Percentiles rank a stretch among this genome's conserved stretches.
Conservation (phyloP, 2,888 invertebrate species). For the Parnassius orleans region DNA sequence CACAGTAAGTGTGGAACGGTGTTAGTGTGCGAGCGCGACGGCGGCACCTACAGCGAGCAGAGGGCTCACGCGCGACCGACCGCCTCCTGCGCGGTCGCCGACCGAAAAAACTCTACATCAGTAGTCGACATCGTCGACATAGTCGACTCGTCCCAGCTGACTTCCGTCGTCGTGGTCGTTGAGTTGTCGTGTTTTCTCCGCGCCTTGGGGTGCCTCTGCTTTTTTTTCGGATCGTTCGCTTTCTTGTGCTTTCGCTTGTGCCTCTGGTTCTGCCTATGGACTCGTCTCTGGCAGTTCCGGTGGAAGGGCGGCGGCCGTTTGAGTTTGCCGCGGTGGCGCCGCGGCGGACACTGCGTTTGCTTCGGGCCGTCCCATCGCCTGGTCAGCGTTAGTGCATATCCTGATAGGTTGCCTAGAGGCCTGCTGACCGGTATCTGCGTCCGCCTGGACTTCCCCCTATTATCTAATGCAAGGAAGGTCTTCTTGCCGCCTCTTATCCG, state of each 20-base stretch:
- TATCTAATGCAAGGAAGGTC: slow-evolving; percentile 89
- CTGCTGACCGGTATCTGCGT: slow-evolving; percentile 85
- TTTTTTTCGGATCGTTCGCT: slow-evolving; percentile 73
- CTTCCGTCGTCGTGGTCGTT: slow-evolving; percentile 72
- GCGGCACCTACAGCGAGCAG: slow-evolving; percentile 73
- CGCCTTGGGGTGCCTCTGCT: slow-evolving; percentile 78
- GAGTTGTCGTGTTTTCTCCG: slow-evolving; percentile 74
- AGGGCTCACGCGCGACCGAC: slow-evolving; percentile 75
- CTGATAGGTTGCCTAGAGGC: slow-evolving; percentile 86
- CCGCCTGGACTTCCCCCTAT: slow-evolving; percentile 85
- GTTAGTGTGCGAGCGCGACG: slow-evolving; percentile 76
- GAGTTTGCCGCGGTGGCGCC: slow-evolving; percentile 68
- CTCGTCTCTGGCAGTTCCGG: slow-evolving; percentile 71
- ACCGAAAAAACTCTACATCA: slow-evolving; percentile 80
- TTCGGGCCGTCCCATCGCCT: slow-evolving; percentile 60
- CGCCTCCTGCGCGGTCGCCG: slow-evolving; percentile 80
- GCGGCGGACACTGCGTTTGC: slow-evolving; percentile 60
- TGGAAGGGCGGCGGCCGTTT: slow-evolving; percentile 69
- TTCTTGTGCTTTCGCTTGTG: slow-evolving; percentile 77
- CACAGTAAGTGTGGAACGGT: slow-evolving; percentile 73
- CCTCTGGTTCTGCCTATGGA: slow-evolving; percentile 68
- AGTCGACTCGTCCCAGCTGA: slow-evolving; percentile 75
- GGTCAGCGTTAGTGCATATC: slow-evolving; percentile 85
- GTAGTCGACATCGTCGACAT: slow-evolving; percentile 77
- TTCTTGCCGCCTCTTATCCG: slow-evolving; percentile 83